Conservation (phyloP, 2,888 invertebrate species). For the Bembecia ichneumoniformis region DNA sequence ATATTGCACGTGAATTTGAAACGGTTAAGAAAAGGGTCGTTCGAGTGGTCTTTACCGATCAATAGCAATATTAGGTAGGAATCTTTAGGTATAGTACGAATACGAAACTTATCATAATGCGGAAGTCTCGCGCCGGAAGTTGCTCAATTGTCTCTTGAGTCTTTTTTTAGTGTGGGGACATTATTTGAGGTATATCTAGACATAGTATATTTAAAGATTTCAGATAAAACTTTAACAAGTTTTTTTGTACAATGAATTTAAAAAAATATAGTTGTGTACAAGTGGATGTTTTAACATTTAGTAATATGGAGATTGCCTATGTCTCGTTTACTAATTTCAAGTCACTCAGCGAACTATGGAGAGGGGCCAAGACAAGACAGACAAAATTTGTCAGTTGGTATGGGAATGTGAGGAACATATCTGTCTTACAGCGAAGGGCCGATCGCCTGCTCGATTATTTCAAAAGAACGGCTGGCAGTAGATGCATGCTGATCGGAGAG, state of each 20-base stretch:
- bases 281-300: no score
- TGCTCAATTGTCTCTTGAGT: conserved; percentile 39
- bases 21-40: neutral
- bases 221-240: conserved; percentile 10
- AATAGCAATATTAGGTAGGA: neutral
- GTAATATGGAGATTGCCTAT: no score
- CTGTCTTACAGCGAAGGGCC: no score
- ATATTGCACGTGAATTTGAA: no score
- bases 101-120: conserved; percentile 28
- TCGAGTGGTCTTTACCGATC: neutral
- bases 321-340: neutral
- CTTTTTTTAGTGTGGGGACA: conserved; percentile 42
- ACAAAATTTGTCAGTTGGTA: no score
- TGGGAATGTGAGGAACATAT: no score
- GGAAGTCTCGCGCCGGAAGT: conserved; percentile 56
- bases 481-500: no score
- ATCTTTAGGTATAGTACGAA: neutral
- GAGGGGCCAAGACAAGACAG: no score
- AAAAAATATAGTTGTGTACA: no score
- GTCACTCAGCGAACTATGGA: neutral
- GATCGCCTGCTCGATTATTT: no score
- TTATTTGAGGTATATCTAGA: conserved; percentile 15
- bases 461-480: no score
- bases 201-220: conserved; percentile 21
- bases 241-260: no score